A percentile compares a stretch with the other conserved stretches of the same genome.
These are phyloP conservation scores for Zaprionus lachaisei DNA, from an alignment of 1,140 invertebrate species.

Conservation along the genomic window DNA sequence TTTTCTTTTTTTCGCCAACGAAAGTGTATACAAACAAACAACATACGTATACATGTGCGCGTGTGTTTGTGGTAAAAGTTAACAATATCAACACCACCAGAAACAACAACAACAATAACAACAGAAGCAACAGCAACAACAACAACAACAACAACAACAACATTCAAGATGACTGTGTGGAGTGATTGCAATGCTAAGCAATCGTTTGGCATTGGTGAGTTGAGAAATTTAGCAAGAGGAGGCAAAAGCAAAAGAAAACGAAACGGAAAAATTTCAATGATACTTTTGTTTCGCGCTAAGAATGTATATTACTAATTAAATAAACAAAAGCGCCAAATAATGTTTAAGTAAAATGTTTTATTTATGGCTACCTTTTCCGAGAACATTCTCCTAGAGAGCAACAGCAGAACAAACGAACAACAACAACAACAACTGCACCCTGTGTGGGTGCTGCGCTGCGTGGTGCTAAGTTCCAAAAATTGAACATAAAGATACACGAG, in stretches of 20 bases:
- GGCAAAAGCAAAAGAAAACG: conserved; percentile 17
- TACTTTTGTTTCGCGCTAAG: conserved; percentile 12
- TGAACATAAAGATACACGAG: conserved; percentile 21
- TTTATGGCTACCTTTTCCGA: conserved; percentile 45
- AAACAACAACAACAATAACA: conserved; percentile 49
- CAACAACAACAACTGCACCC: conserved; percentile 19
- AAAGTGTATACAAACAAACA: conserved; percentile 55
- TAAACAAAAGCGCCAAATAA: conserved; percentile 40
- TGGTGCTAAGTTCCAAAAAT: conserved; percentile 32
- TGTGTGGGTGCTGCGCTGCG: conserved; percentile 44
- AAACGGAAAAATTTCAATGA: conserved; percentile 39
- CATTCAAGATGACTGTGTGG: conserved; percentile 73
- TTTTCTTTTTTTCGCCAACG: conserved; percentile 70
- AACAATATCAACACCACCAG: conserved; percentile 38
- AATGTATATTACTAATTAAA: conserved; percentile 28
- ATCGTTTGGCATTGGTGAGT: conserved; percentile 83
- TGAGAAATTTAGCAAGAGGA: conserved; percentile 20
- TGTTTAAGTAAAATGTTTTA: conserved; percentile 67
- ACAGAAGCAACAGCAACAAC: conserved; percentile 12
- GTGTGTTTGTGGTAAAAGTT: conserved; percentile 68
- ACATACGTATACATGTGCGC: conserved; percentile 34
- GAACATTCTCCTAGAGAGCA: conserved; percentile 23
- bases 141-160: conserved; percentile 34
- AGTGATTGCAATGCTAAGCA: conserved; percentile 79
- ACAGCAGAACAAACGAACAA: conserved; percentile 10